A percentile compares a stretch with the other conserved stretches of the same genome.
These are phyloP conservation scores for Umimayanthus kanabou DNA, from an alignment of 92 coral and sea anemone species.

Conservation along the genomic window DNA sequence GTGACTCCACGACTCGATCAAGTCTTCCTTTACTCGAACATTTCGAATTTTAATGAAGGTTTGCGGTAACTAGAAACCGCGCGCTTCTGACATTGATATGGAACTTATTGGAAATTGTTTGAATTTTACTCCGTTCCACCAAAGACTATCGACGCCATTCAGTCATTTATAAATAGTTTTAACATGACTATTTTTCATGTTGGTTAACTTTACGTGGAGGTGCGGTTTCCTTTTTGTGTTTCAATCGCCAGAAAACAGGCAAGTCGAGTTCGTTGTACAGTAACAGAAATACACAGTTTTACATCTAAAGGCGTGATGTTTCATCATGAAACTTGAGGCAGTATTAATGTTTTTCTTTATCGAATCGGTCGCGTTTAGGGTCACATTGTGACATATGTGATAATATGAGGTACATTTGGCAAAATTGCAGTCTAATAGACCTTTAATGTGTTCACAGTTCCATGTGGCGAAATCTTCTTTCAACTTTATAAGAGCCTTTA, in stretches of 20 bases:
- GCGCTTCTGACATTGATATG: slow-evolving; percentile 88
- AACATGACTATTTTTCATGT: slow-evolving; percentile 42
- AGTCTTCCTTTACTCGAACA: slow-evolving; percentile 39
- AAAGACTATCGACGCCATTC: slow-evolving; percentile 84
- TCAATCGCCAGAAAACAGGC: slow-evolving; percentile 36
- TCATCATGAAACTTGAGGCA: slow-evolving; percentile 21
- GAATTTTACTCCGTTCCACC: slow-evolving; percentile 68
- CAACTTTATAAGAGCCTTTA: slow-evolving; percentile 10
- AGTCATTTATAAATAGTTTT: slow-evolving; percentile 67
- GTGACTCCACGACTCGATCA: slow-evolving; percentile 62
- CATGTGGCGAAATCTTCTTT: slow-evolving; percentile 43
- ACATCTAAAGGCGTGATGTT: background rate
- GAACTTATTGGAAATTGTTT: slow-evolving; percentile 85
- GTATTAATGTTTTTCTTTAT: slow-evolving; percentile 18
- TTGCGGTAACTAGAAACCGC: slow-evolving; percentile 65
- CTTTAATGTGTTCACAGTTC: slow-evolving; percentile 40
- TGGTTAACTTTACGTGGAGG: slow-evolving; percentile 59
- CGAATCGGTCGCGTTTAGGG: slow-evolving; percentile 32
- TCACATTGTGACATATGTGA: slow-evolving; percentile 37
- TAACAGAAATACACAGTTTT: background rate
- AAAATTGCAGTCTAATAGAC: slow-evolving; percentile 35
- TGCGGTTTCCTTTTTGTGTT: slow-evolving; percentile 63
- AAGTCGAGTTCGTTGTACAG: background rate
- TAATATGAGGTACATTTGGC: slow-evolving; percentile 22
- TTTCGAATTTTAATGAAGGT: slow-evolving; percentile 58